phyloP scores from a whole-genome alignment of 2,888 invertebrate species.

The Linyphia triangularis region DNA sequence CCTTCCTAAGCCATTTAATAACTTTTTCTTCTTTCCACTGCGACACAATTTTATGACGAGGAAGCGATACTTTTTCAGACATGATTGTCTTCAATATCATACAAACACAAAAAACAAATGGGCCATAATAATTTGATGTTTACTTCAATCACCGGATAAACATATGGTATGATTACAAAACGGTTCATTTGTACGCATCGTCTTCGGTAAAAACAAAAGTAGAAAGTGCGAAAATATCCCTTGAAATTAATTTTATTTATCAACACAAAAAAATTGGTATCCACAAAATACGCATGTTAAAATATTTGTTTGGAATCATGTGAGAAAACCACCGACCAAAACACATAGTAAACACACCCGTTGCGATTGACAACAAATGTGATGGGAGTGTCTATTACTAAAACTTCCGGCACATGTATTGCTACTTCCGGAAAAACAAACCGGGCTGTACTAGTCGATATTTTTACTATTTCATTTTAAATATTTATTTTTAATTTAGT shows the following conservation, averaged over 20 bases:
- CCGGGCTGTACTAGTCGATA: slow-evolving; percentile 46
- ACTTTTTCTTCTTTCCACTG: slow-evolving; percentile 67
- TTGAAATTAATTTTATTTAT: background rate
- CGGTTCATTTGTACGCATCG: background rate
- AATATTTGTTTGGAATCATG: background rate
- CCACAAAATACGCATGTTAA: background rate
- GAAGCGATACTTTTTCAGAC: slow-evolving; percentile 57
- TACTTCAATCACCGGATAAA: background rate
- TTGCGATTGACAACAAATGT: slow-evolving; percentile 52
- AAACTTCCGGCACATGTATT: slow-evolving; percentile 68
- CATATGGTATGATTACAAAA: background rate
- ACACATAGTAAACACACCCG: background rate
- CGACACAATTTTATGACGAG: slow-evolving; percentile 33
- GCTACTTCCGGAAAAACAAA: slow-evolving; percentile 61
- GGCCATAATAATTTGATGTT: slow-evolving; percentile 1
- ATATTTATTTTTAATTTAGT: background rate
- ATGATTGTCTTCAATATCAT: slow-evolving; percentile 17
- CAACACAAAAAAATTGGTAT: background rate
- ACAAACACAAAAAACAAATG: background rate
- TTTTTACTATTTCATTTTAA: background rate
- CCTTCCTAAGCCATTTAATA: slow-evolving; percentile 61
- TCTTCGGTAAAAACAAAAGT: background rate
- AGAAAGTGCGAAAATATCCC: too few relatives aligned
- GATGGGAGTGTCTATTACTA: slow-evolving; percentile 63
- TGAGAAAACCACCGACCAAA: background rate